Percentiles rank a stretch among this genome's conserved stretches.
Conservation (phyloP, 1,140 invertebrate genomes). For the Aphis craccivora region DNA sequence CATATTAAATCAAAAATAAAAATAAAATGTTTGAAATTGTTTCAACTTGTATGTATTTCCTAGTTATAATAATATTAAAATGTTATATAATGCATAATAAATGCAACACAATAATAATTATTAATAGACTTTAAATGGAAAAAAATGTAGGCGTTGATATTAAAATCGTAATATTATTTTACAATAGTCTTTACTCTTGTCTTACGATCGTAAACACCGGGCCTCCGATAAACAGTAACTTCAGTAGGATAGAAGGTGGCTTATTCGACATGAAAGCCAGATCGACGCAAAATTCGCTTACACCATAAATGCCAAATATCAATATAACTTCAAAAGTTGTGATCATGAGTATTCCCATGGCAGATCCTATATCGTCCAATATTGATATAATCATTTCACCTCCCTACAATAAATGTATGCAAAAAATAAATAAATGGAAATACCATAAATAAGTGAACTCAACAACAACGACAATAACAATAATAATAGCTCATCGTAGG, state of each 20-base stretch:
- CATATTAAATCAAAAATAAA: not conserved
- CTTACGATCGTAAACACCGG: constrained; percentile 13
- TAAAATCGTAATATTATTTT: not conserved
- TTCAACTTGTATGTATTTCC: not conserved
- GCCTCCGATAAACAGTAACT: not conserved
- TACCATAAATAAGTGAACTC: too few relatives aligned
- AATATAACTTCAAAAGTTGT: constrained; percentile 38
- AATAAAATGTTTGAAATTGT: not conserved
- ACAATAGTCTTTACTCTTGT: not conserved
- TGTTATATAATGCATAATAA: too few relatives aligned
- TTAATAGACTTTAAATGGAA: not conserved
- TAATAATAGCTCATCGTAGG: too few relatives aligned
- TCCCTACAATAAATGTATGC: not conserved
- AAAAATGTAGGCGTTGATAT: not conserved
- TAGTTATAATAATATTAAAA: not conserved
- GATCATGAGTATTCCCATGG: constrained; percentile 45
- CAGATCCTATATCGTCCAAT: constrained; percentile 41
- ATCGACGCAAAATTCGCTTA: constrained; percentile 35
- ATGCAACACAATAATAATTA: not conserved
- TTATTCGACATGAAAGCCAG: constrained; percentile 28
- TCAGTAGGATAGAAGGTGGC: not conserved
- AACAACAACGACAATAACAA: not conserved
- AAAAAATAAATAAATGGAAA: not conserved
- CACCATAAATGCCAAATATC: constrained; percentile 26
- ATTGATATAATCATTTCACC: constrained; percentile 34